Conservation (phyloP, 2,113 vertebrate species). For the Pongo abelii region DNA sequence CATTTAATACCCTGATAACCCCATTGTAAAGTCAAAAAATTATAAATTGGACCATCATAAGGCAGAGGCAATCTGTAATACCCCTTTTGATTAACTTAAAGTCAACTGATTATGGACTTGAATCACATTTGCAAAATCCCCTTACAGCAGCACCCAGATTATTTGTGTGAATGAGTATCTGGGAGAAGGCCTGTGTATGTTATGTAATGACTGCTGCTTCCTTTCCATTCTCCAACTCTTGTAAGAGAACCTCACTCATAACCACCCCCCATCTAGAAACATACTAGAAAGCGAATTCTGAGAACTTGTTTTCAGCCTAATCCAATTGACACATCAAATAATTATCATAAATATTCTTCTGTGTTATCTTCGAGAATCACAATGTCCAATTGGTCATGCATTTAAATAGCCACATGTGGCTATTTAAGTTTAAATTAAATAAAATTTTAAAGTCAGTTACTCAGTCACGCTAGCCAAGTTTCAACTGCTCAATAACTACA, state of each 20-base stretch:
- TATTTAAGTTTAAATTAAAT: constrained; percentile 29
- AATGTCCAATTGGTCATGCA: too few relatives aligned
- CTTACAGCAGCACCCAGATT: neutral
- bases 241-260: neutral
- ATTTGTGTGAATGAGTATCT: neutral
- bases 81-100: constrained; percentile 29
- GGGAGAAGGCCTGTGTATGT: neutral
- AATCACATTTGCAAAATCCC: neutral
- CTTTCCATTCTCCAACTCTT: neutral
- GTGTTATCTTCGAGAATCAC: neutral
- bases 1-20: neutral
- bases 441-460: constrained; percentile 7
- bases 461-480: neutral
- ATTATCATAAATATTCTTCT: neutral
- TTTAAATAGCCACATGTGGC: neutral
- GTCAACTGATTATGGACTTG: neutral
- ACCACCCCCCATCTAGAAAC: neutral
- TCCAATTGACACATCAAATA: neutral
- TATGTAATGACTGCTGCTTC: neutral
- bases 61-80: neutral
- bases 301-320: neutral
- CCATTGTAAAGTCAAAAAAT: neutral
- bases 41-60: neutral
- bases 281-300: neutral
- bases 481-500: neutral